Percentiles rank a stretch among this genome's conserved stretches.
phyloP scores from a whole-genome alignment of 2,797 vertebrate species.

The Miichthys miiuy region DNA sequence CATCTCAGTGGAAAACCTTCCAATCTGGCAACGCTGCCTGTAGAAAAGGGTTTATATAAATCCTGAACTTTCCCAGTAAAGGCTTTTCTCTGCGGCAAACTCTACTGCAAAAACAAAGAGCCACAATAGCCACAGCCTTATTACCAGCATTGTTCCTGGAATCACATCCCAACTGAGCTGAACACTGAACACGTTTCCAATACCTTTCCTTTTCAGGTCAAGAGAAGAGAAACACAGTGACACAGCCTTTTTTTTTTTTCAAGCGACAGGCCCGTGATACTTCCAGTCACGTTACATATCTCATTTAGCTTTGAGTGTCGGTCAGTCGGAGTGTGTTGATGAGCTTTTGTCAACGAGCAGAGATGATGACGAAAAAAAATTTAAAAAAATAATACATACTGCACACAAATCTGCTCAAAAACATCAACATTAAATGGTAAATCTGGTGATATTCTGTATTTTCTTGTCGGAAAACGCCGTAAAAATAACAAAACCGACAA shows the following conservation, averaged over 20 bases:
- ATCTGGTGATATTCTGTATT: neutral
- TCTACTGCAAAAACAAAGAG: constrained; percentile 19
- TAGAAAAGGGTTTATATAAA: constrained; percentile 9
- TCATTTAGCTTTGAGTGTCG: constrained; percentile 14
- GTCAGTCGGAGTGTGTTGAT: neutral
- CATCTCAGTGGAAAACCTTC: neutral
- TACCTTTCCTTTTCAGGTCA: constrained; percentile 83
- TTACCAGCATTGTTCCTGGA: constrained; percentile 53
- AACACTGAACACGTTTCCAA: constrained; percentile 52
- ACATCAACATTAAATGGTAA: neutral
- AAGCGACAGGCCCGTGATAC: constrained; percentile 36
- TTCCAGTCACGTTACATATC: constrained; percentile 19
- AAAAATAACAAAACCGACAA: neutral
- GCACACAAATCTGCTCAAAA: neutral
- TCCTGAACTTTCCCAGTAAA: constrained; percentile 22
- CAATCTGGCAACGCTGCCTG: neutral
- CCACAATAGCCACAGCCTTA: constrained; percentile 32
- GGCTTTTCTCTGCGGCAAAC: neutral
- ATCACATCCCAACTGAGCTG: constrained; percentile 31
- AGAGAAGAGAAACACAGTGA: constrained; percentile 51
- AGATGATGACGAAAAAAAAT: no score
- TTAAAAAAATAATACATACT: neutral
- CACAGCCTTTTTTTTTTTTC: constrained; percentile 12
- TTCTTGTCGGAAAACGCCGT: neutral
- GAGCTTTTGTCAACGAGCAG: neutral